Percentiles rank a stretch among this genome's conserved stretches.
These are phyloP conservation scores for Clarias fuscus DNA, from an alignment of 2,797 vertebrate species.

Conservation along the genomic window DNA sequence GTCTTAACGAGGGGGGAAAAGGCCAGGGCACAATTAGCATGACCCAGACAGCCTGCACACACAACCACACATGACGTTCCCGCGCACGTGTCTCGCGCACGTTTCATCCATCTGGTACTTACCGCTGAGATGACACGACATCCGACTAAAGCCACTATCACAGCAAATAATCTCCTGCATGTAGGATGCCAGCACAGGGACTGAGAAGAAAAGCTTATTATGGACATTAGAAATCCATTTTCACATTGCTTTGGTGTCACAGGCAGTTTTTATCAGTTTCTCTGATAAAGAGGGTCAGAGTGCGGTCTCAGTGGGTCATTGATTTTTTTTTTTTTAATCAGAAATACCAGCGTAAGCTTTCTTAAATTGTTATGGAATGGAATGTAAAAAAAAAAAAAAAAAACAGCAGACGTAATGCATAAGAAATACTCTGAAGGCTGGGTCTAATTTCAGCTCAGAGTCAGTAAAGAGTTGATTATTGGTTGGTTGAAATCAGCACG, in stretches of 20 bases:
- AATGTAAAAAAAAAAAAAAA: background rate
- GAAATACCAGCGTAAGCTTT: no score
- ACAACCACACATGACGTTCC: slow-evolving; percentile 8
- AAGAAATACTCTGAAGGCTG: background rate
- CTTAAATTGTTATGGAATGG: background rate
- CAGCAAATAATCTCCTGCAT: slow-evolving; percentile 29
- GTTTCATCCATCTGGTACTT: slow-evolving; percentile 52
- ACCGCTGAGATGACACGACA: slow-evolving; percentile 33
- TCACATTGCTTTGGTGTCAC: background rate
- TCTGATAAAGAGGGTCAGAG: background rate
- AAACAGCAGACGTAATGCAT: background rate
- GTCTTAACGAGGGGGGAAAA: slow-evolving; percentile 42
- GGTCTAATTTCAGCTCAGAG: background rate
- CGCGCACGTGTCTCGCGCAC: slow-evolving; percentile 42
- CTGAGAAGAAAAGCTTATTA: slow-evolving; percentile 9
- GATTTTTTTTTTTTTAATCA: no score
- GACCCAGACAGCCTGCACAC: slow-evolving; percentile 47
- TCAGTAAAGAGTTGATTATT: background rate
- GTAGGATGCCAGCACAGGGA: slow-evolving; percentile 1
- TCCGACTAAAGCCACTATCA: slow-evolving; percentile 39
- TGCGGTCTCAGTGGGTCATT: background rate
- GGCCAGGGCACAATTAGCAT: slow-evolving; percentile 39
- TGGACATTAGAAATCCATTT: background rate
- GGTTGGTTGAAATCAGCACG: no score
- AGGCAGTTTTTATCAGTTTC: background rate